Percentiles rank a stretch among this genome's conserved stretches.
These are phyloP conservation scores for Pungitius pungitius DNA, from an alignment of 2,113 vertebrate species.

Conservation along the genomic window DNA sequence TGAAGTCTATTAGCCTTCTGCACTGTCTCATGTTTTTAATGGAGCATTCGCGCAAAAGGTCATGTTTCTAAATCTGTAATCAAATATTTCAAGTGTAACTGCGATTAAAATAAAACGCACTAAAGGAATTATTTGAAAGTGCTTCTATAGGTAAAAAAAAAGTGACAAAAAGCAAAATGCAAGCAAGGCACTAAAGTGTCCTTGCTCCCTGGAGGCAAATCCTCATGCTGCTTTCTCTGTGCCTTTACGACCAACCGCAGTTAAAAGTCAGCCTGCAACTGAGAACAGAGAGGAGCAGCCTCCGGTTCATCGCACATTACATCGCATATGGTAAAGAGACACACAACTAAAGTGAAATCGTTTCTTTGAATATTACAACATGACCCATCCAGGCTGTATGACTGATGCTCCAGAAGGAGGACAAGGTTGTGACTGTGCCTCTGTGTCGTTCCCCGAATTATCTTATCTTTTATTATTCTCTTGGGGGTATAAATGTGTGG, in stretches of 20 bases:
- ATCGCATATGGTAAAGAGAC: slow-evolving; percentile 6
- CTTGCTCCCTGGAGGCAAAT: slow-evolving; percentile 21
- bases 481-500: slow-evolving; percentile 6
- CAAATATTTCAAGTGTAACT: slow-evolving; percentile 15
- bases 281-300: neutral
- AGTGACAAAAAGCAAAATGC: slow-evolving; percentile 17
- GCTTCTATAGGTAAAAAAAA: slow-evolving; percentile 29
- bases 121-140: slow-evolving; percentile 17
- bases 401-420: slow-evolving; percentile 43
- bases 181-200: neutral
- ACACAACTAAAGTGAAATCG: neutral
- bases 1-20: neutral
- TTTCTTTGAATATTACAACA: slow-evolving; percentile 33
- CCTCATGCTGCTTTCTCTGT: slow-evolving; percentile 13
- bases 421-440: slow-evolving; percentile 47
- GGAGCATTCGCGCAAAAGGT: slow-evolving; percentile 11
- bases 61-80: slow-evolving; percentile 26
- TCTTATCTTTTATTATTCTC: slow-evolving; percentile 28
- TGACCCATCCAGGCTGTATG: slow-evolving; percentile 25
- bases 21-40: neutral
- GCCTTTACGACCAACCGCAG: slow-evolving; percentile 41
- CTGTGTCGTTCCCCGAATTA: slow-evolving; percentile 50
- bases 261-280: slow-evolving; percentile 33
- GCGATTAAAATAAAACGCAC: slow-evolving; percentile 4
- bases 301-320: slow-evolving; percentile 15